Conservation (phyloP, 2,113 vertebrate genomes). For the Platysternon megacephalum region DNA sequence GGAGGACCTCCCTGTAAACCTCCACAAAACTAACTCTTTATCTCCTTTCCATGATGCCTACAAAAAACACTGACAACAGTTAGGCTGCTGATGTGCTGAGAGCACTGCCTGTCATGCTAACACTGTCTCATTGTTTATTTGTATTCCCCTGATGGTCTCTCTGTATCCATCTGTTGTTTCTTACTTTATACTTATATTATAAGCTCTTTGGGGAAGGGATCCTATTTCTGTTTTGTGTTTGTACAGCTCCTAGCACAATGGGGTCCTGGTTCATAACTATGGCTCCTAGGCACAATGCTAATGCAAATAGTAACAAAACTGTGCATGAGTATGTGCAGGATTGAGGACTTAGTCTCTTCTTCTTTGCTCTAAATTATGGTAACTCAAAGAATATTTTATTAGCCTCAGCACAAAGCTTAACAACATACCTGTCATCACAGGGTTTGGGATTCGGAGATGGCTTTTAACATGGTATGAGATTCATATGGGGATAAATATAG, state of each 20-base stretch:
- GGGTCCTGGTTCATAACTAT: neutral
- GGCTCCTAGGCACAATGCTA: neutral
- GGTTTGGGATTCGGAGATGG: neutral
- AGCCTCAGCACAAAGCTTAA: neutral
- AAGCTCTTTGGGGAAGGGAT: neutral
- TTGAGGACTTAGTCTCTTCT: neutral
- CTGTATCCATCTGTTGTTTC: neutral
- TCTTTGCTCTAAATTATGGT: neutral
- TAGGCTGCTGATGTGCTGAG: neutral
- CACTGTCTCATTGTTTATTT: neutral
- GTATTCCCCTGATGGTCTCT: neutral
- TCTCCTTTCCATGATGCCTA: neutral
- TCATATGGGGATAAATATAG: slow-evolving; percentile 45
- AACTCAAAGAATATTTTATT: neutral
- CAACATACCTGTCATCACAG: neutral
- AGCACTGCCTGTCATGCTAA: neutral
- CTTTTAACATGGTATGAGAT: slow-evolving; percentile 41
- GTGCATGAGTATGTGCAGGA: neutral
- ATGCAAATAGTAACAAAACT: neutral
- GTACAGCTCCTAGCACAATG: neutral
- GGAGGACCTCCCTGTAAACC: neutral
- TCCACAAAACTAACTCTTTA: neutral
- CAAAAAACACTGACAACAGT: neutral
- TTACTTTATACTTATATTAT: neutral
- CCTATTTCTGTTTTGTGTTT: neutral